Conservation (phyloP, 2,888 invertebrate genomes). For the Germaria angustata region DNA sequence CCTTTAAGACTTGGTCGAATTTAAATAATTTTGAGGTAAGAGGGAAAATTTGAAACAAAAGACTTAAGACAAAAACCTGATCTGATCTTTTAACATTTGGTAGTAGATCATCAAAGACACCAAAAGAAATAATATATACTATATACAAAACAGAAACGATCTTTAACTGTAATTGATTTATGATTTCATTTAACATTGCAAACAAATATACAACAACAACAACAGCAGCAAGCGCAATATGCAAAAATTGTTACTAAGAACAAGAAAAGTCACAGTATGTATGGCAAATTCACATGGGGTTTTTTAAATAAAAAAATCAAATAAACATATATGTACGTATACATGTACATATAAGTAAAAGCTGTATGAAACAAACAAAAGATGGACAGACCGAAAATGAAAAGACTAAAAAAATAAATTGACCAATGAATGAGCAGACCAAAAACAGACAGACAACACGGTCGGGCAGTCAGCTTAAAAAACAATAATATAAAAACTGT, state of each 20-base stretch:
- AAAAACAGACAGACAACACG: not conserved
- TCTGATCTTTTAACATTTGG: slow-evolving; percentile 58
- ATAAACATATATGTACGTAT: slow-evolving; percentile 5
- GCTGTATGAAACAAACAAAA: slow-evolving; percentile 1
- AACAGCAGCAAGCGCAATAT: slow-evolving; percentile 54
- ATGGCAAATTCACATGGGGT: slow-evolving; percentile 64
- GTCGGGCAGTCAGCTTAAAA: slow-evolving; percentile 17
- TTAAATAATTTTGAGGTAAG: slow-evolving; percentile 48
- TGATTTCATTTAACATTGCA: slow-evolving; percentile 64
- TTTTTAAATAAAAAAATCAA: slow-evolving; percentile 65
- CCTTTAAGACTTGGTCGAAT: slow-evolving; percentile 52
- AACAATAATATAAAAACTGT: slow-evolving; percentile 24
- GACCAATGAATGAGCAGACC: slow-evolving; percentile 10
- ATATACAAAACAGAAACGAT: slow-evolving; percentile 50
- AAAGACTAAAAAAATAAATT: not conserved
- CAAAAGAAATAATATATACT: not conserved
- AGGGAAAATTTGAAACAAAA: slow-evolving; percentile 45
- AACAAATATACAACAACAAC: slow-evolving; percentile 39
- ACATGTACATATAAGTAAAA: slow-evolving; percentile 12
- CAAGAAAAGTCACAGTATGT: slow-evolving; percentile 61
- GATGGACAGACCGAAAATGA: not conserved
- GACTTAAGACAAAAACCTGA: slow-evolving; percentile 66
- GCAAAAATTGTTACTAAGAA: slow-evolving; percentile 62
- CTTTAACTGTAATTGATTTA: slow-evolving; percentile 67
- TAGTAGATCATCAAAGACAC: slow-evolving; percentile 62